Evolutionary conservation across 1,140 invertebrate genomes (phyloP), one percentile per base, ranked within the genome.

Genomic region (Xylocopa sonorina): DNA sequence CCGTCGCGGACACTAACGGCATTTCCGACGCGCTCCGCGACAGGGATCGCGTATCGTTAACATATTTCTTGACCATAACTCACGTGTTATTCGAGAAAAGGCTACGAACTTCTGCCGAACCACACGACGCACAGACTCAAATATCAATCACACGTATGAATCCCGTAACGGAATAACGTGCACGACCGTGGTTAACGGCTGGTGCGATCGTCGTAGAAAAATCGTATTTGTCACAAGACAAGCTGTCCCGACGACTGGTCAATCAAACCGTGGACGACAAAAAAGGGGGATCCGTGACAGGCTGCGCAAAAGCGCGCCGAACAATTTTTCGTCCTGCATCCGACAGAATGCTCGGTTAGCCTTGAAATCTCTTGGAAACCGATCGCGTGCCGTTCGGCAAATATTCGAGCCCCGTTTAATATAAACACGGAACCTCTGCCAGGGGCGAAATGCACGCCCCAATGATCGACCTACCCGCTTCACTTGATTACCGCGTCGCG

Each of bases 241-340:
- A n/a, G 46, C n/a, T 62, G 38, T 43, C 48, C 38, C 6, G 38
- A 79, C 58, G 66, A n/a, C 60, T 75, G 75, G 58, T 75, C 53
- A 67, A 75, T 80, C 71, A 71, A 80, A 75, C 24, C 43, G 18
- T 69, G 3, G 48, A 68, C 46, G 64, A 77, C 24, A 63, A 55
- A 76, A 76, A 80, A 77, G 64, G 55, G 78, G 73, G 64, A n/a
- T 41, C 34, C 64, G 73, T 81, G 80, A 81, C 80, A 81, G 75
- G 80, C 80, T 81, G 80, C 75, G 80, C 80, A 81, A 81, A 78
- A 71, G 80, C 75, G 41, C 80, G 74, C 75, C 80, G 75, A 64
- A 69, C 48, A 43, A 63, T 80, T 80, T 58, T 24, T 10, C 27
- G 27, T 71, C 14, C 43, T 16, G n/a, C 24, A n/a, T 38, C 55